Evolutionary conservation across 1,140 invertebrate genomes (phyloP).

Genomic region (Drosophila paulistorum): DNA sequence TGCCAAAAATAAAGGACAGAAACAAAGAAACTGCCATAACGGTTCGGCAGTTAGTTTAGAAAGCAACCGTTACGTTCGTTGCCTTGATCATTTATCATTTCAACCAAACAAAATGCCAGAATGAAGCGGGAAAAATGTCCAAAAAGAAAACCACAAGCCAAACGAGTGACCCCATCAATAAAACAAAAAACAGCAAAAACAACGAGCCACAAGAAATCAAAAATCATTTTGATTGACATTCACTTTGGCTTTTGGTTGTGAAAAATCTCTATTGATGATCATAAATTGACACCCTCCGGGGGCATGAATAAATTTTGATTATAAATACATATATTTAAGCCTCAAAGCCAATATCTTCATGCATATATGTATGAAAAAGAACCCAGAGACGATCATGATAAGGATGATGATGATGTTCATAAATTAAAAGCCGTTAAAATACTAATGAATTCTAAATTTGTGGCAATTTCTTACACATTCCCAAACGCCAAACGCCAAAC

Average conservation of each 20-base stretch:
- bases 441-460: conserved; percentile 61
- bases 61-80: background rate
- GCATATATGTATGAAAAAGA: conserved; percentile 37
- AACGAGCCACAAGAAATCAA: conserved; percentile 57
- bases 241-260: conserved; percentile 26
- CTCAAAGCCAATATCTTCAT: conserved; percentile 22
- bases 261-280: conserved; percentile 26
- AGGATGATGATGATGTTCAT: conserved; percentile 24
- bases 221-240: conserved; percentile 70
- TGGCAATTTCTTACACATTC: conserved; percentile 57
- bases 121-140: conserved; percentile 13
- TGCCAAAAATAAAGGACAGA: background rate
- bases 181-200: too few species aligned
- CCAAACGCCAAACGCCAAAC: background rate
- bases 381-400: background rate
- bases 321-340: conserved; percentile 27
- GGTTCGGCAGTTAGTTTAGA: conserved; percentile 33
- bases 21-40: conserved; percentile 28
- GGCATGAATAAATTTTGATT: conserved; percentile 72
- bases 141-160: conserved; percentile 3
- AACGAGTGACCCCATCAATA: conserved; percentile 39
- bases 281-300: conserved; percentile 71
- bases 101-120: background rate
- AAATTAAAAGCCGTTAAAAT: conserved; percentile 69
- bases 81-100: conserved; percentile 8